A percentile compares a stretch with the other conserved stretches of the same genome.
Evolutionary conservation across 1,140 invertebrate species (phyloP).

Genomic region (Tetramorium simillimum): DNA sequence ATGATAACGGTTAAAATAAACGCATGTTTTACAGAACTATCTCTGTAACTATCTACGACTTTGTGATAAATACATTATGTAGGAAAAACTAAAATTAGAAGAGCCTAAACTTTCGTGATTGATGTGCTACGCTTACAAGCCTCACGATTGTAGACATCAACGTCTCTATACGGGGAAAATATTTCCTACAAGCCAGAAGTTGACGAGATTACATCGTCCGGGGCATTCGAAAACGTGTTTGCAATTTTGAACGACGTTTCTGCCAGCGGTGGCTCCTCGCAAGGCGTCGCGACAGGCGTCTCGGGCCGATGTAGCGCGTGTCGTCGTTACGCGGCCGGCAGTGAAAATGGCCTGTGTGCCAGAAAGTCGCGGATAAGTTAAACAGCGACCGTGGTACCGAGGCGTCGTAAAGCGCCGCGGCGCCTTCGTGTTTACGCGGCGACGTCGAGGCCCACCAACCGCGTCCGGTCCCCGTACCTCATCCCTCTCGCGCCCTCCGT

Average conservation of each 20-base stretch:
- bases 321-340: constrained; percentile 76
- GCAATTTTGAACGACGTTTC: constrained; percentile 47
- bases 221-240: constrained; percentile 32
- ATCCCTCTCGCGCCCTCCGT: constrained; percentile 12
- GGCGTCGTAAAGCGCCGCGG: constrained; percentile 84
- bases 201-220: constrained; percentile 18
- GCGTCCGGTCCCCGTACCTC: constrained; percentile 74
- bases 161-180: background rate
- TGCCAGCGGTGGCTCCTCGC: constrained; percentile 68
- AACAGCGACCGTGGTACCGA: constrained; percentile 78
- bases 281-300: constrained; percentile 71
- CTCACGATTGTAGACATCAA: background rate
- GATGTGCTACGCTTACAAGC: background rate
- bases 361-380: constrained; percentile 82
- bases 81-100: background rate
- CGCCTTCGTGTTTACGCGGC: constrained; percentile 83
- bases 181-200: background rate
- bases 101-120: background rate
- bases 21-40: background rate
- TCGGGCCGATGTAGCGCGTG: constrained; percentile 70
- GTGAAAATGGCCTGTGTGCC: constrained; percentile 79
- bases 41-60: background rate
- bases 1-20: background rate
- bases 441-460: constrained; percentile 81
- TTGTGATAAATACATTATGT: background rate